Percentiles rank a stretch among this genome's conserved stretches.
Conservation (phyloP, 1,140 invertebrate genomes). For the Anastrepha obliqua region DNA sequence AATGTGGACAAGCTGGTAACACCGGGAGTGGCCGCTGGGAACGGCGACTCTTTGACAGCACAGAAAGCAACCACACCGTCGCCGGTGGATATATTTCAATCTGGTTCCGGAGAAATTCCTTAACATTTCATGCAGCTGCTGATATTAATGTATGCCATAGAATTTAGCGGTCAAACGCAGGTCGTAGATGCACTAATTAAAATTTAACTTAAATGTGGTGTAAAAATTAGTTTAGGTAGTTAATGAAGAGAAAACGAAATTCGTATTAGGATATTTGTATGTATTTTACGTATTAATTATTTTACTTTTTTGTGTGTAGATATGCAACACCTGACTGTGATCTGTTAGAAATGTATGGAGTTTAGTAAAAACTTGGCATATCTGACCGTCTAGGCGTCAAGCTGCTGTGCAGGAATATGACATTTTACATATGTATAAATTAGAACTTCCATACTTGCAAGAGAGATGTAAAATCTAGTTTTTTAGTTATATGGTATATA, state of each 20-base stretch:
- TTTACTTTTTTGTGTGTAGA: constrained; percentile 4
- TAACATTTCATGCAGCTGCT: constrained; percentile 57
- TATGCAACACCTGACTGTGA: constrained; percentile 49
- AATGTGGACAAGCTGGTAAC: constrained; percentile 60
- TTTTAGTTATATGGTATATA: neutral
- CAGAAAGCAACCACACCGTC: neutral
- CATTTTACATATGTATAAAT: neutral
- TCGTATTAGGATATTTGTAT: neutral
- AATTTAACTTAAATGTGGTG: neutral
- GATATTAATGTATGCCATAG: constrained; percentile 32
- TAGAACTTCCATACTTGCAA: neutral
- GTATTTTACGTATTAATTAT: neutral
- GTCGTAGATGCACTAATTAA: neutral
- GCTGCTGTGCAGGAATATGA: neutral
- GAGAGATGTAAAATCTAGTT: neutral
- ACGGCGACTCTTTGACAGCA: neutral
- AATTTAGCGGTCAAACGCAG: neutral
- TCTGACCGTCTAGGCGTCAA: neutral
- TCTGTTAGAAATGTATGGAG: neutral
- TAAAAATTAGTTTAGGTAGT: neutral
- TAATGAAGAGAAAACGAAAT: neutral
- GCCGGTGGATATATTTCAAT: constrained; percentile 58
- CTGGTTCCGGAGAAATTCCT: constrained; percentile 63
- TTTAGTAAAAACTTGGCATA: constrained; percentile 15
- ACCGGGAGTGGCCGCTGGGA: neutral